Conservation (phyloP, 2,888 invertebrate species). For the Beris morrisii region DNA sequence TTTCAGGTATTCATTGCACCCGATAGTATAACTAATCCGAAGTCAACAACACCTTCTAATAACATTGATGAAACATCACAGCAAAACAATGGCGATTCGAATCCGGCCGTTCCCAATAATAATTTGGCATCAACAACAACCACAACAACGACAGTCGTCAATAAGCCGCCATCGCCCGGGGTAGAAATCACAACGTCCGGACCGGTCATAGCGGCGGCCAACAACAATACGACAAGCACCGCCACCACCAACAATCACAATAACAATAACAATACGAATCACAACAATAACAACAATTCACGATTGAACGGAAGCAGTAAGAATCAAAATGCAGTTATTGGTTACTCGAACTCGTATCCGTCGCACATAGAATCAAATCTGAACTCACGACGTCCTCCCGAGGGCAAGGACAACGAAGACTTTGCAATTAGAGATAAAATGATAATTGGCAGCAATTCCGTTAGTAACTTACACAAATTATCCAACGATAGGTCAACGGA, state of each 20-base stretch:
- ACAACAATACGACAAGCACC: conserved; percentile 32
- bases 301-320: conserved; percentile 44
- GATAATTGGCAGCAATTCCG: conserved; percentile 27
- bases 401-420: conserved; percentile 79
- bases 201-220: conserved; percentile 20
- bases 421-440: conserved; percentile 59
- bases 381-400: conserved; percentile 63
- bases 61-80: conserved; percentile 38
- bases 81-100: conserved; percentile 22
- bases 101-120: conserved; percentile 33
- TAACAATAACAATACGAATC: conserved; percentile 30
- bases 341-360: conserved; percentile 30
- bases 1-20: conserved; percentile 47
- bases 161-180: conserved; percentile 35
- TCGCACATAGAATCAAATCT: conserved; percentile 24
- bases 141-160: neutral
- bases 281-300: conserved; percentile 36
- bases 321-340: conserved; percentile 30
- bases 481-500: conserved; percentile 48
- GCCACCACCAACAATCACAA: conserved; percentile 28
- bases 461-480: conserved; percentile 35
- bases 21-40: conserved; percentile 46
- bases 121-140: conserved; percentile 8
- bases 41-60: conserved; percentile 29
- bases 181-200: conserved; percentile 33